A percentile compares a stretch with the other conserved stretches of the same genome.
phyloP scores from a whole-genome alignment of 2,113 vertebrate species.

The Corynorhinus townsendii region DNA sequence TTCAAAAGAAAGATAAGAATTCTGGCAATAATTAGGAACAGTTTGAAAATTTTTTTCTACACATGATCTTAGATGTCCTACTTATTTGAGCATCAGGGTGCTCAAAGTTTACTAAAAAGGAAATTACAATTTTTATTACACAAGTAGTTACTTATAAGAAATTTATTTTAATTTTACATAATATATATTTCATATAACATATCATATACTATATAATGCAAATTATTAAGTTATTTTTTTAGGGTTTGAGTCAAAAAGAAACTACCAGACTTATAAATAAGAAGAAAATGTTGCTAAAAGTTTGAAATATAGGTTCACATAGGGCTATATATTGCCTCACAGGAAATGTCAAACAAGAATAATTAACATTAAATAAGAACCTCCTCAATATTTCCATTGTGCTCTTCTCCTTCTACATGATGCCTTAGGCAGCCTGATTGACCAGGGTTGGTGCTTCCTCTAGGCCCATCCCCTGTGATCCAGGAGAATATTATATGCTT shows the following conservation, averaged over 20 bases:
- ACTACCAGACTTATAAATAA: not conserved
- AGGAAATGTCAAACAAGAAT: constrained; percentile 20
- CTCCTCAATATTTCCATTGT: not conserved
- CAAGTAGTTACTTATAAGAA: not conserved
- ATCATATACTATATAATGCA: not conserved
- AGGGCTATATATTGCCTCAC: not conserved
- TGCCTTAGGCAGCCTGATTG: not conserved
- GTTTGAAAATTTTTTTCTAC: not conserved
- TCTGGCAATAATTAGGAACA: not conserved
- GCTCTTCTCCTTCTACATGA: not conserved
- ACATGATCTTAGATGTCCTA: not conserved
- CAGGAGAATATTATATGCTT: not conserved
- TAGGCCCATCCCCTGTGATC: not conserved
- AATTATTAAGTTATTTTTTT: not conserved
- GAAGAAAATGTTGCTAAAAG: not conserved
- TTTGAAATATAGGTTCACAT: not conserved
- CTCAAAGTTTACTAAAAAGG: not conserved
- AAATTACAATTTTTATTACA: not conserved
- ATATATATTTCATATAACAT: not conserved
- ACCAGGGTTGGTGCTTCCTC: not conserved
- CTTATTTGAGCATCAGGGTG: not conserved
- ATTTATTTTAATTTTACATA: not conserved
- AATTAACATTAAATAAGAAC: not conserved
- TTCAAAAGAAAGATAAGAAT: constrained; percentile 4
- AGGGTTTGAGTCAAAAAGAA: not conserved